Evolutionary conservation across 64 coral and sea anemone species (phyloP).

Genomic region (Astreopora myriophthalma): DNA sequence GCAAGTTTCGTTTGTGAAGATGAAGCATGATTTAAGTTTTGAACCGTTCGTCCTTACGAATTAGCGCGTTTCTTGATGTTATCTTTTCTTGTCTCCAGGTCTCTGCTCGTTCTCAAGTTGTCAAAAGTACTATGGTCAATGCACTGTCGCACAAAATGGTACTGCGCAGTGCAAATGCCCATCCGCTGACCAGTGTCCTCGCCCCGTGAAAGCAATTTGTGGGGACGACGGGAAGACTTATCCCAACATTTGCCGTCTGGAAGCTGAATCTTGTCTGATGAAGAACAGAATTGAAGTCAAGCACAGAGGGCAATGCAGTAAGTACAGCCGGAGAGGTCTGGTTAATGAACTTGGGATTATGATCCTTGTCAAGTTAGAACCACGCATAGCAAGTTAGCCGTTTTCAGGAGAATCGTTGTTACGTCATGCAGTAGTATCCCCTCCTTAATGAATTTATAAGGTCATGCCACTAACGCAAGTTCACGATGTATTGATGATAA

Average conservation of each 20-base stretch:
- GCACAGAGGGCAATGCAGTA: slow-evolving; percentile 54
- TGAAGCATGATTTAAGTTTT: too few relatives aligned
- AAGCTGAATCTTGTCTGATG: slow-evolving; percentile 31
- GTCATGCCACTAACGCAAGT: too few relatives aligned
- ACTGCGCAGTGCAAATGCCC: slow-evolving; percentile 53
- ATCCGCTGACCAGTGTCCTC: slow-evolving; percentile 1
- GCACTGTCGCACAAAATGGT: neutral
- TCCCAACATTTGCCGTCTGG: slow-evolving; percentile 38
- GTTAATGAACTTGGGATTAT: too few relatives aligned
- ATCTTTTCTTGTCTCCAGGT: neutral
- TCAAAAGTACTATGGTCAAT: slow-evolving; percentile 8
- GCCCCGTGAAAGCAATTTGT: slow-evolving; percentile 10
- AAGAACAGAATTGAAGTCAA: slow-evolving; percentile 41
- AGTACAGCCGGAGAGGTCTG: too few relatives aligned
- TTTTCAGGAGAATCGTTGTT: too few relatives aligned
- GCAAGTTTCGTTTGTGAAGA: neutral
- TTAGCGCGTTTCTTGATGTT: neutral
- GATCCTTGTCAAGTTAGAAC: too few relatives aligned
- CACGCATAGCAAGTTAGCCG: too few relatives aligned
- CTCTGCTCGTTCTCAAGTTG: slow-evolving; percentile 58
- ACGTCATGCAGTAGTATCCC: too few relatives aligned
- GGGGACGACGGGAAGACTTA: slow-evolving; percentile 66
- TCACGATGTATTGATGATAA: too few relatives aligned
- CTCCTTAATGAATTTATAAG: too few relatives aligned
- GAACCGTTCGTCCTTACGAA: too few relatives aligned